Evolutionary conservation across 2,797 vertebrate species (phyloP).

Genomic region (Acanthis flammea): DNA sequence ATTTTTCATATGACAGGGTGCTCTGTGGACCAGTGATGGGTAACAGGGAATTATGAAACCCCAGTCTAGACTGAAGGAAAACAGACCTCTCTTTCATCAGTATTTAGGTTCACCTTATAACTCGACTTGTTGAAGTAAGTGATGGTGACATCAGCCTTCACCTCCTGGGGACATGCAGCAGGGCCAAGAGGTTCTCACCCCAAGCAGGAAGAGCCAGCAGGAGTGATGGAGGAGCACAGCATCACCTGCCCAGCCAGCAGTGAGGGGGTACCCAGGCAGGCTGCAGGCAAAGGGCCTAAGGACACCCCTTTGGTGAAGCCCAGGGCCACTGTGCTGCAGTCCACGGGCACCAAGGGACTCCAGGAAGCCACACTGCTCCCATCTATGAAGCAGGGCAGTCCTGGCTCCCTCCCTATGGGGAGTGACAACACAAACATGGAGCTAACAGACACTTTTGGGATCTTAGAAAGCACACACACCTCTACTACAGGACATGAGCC

Average conservation of each 20-base stretch:
- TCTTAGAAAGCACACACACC: neutral
- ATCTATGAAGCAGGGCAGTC: neutral
- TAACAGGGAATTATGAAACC: neutral
- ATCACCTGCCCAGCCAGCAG: neutral
- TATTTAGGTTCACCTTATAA: neutral
- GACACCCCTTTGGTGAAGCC: rapidly evolving
- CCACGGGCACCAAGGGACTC: neutral
- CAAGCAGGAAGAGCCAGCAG: neutral
- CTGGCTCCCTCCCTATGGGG: neutral
- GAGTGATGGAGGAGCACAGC: neutral
- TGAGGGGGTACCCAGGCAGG: neutral
- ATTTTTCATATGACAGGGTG: neutral
- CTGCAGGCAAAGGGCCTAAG: neutral
- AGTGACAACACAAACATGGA: neutral
- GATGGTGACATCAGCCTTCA: neutral
- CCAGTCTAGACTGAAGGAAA: neutral
- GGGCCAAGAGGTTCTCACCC: rapidly evolving
- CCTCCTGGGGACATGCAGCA: rapidly evolving
- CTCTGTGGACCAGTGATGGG: neutral
- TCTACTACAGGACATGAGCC: rapidly evolving
- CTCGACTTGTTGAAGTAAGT: neutral
- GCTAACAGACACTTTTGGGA: neutral
- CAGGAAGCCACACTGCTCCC: rapidly evolving
- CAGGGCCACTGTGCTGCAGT: neutral
- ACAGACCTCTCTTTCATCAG: neutral